phyloP scores from a whole-genome alignment of 2,113 vertebrate species.

The Rhizomys pruinosus region DNA sequence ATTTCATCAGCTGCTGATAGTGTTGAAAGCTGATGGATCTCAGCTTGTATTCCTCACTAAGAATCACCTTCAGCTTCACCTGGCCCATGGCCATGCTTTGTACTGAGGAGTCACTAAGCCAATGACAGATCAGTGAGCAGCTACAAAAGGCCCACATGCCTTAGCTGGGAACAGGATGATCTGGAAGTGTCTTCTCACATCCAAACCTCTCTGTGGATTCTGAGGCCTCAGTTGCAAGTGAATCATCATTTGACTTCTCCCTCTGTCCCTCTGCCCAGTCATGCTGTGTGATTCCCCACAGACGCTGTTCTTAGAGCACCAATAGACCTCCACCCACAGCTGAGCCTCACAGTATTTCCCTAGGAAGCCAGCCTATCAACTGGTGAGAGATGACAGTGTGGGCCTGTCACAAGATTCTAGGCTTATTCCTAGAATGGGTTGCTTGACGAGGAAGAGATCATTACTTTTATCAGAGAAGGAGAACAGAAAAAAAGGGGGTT shows the following conservation, averaged over 20 bases:
- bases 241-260: not conserved
- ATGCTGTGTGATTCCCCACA: not conserved
- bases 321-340: not conserved
- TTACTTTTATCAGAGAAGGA: not conserved
- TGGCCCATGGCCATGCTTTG: not conserved
- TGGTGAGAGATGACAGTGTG: not conserved
- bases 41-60: not conserved
- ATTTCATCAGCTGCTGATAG: not conserved
- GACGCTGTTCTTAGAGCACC: not conserved
- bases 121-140: not conserved
- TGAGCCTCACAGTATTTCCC: not conserved
- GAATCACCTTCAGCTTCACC: not conserved
- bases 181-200: not conserved
- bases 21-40: not conserved
- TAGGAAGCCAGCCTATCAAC: not conserved
- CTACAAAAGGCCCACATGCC: not conserved
- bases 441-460: not conserved
- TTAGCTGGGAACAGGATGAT: not conserved
- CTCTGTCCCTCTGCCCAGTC: not conserved
- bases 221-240: not conserved
- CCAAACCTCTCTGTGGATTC: not conserved
- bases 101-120: not conserved
- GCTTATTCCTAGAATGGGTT: not conserved
- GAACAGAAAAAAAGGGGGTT: not conserved
- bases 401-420: not conserved